Evolutionary conservation across 1,140 invertebrate genomes (phyloP), one percentile per base, ranked within the genome.

Genomic region (Paracyclopina nana): DNA sequence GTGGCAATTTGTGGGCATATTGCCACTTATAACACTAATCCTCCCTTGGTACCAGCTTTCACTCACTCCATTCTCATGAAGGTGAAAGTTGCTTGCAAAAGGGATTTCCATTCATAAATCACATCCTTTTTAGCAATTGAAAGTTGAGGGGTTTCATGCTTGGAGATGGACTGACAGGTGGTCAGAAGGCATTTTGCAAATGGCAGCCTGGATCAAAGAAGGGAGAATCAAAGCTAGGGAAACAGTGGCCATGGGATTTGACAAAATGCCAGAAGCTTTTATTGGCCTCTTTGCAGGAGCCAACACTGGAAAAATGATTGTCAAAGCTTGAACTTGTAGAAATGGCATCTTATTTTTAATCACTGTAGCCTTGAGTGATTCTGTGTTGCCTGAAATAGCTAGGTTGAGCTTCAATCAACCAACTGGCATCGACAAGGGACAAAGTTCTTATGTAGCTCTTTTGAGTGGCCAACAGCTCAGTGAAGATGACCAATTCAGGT

Each of bases 391-490:
- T 49, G 50, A 58, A 59, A 45, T 62, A 65, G 4, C 55, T 56
- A 6, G 62, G 59, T 24, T 62, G 61, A 26, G 74, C 65, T 56
- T 78, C 73, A 46, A 62, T 57, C 28, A 86, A 62, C 82, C 83
- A 87, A 12, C 79, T 72, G 0, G 74, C 65, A 57, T 82, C 76
- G 30, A 86, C 73, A 26, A 71, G 70, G 12, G 76, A 80, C 40
- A 80, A 68, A 58, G 70, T 73, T 34, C 80, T 71, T 57, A 94
- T 74, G 65, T 84, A 94, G 56, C 78, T 76, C 58, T 80, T 81
- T 29, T 72, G 74, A 0, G 88, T 92, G 58, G 81, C 73, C 11
- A 94, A 73, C 29, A 96, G 70, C 68, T 96, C 88, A 1, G 79
- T 81, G 63, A 82, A 97, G 6, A 95, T 66, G n/a, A 96, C 70